These are phyloP conservation scores for Otus sunia DNA, from an alignment of 2,113 vertebrate species.

Conservation along the genomic window DNA sequence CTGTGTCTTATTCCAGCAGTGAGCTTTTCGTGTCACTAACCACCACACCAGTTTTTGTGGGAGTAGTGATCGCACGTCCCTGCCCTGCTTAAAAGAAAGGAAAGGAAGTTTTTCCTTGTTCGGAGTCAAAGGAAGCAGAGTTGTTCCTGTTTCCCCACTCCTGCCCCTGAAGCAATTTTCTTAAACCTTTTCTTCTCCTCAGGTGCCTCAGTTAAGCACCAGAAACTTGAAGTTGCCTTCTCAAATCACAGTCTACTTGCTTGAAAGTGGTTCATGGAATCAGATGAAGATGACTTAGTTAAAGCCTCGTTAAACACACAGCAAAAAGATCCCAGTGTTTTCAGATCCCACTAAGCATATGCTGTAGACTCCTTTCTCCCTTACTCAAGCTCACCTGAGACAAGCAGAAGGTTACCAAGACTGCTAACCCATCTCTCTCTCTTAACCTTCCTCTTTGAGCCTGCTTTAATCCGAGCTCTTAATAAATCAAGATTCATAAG, in stretches of 20 bases:
- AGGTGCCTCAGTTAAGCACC: background rate
- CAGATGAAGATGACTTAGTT: background rate
- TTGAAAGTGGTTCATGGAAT: background rate
- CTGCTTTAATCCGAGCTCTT: background rate
- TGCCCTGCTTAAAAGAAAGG: background rate
- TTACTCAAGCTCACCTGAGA: background rate
- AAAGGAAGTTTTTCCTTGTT: background rate
- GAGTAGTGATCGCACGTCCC: background rate
- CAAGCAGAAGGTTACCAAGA: background rate
- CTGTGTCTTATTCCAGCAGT: background rate
- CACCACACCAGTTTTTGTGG: background rate
- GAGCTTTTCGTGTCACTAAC: background rate
- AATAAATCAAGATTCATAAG: background rate
- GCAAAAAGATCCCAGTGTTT: background rate
- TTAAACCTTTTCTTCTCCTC: background rate
- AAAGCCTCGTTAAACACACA: background rate
- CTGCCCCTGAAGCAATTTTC: accelerated
- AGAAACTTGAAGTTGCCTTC: background rate
- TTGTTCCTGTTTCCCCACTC: background rate
- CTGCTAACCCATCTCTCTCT: background rate
- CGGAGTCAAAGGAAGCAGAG: background rate
- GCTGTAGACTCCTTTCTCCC: background rate
- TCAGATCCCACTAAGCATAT: background rate
- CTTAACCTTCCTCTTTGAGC: background rate
- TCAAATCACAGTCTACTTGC: background rate